phyloP scores from a whole-genome alignment of 2,113 vertebrate species.

The Macroglossus sobrinus region DNA sequence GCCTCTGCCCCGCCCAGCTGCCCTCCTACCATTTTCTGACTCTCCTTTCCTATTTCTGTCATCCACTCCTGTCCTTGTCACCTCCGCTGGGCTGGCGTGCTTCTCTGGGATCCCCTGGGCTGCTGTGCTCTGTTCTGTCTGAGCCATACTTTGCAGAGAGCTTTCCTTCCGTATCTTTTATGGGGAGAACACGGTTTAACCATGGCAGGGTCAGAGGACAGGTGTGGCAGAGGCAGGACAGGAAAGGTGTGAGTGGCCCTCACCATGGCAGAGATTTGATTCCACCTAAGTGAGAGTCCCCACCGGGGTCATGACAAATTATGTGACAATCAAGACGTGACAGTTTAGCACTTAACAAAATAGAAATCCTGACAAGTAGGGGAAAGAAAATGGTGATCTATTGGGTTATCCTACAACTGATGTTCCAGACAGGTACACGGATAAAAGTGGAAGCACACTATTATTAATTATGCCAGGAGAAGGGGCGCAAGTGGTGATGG shows the following conservation, averaged over 20 bases:
- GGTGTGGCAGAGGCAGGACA: background rate
- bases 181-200: background rate
- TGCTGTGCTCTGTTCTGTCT: too few species aligned
- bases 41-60: background rate
- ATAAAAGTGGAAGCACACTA: background rate
- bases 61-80: accelerated
- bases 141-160: background rate
- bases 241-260: background rate
- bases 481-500: background rate
- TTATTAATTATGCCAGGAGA: background rate
- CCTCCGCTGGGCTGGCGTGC: background rate
- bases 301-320: background rate
- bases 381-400: background rate
- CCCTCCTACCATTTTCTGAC: background rate
- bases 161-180: background rate
- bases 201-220: accelerated
- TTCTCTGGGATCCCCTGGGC: background rate
- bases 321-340: background rate
- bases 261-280: background rate
- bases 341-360: background rate
- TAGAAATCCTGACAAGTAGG: background rate
- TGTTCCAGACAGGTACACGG: background rate
- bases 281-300: background rate
- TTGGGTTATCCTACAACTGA: background rate
- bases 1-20: background rate